These are phyloP conservation scores for Julus scanicus DNA, from an alignment of 2,888 invertebrate genomes.

Conservation along the genomic window DNA sequence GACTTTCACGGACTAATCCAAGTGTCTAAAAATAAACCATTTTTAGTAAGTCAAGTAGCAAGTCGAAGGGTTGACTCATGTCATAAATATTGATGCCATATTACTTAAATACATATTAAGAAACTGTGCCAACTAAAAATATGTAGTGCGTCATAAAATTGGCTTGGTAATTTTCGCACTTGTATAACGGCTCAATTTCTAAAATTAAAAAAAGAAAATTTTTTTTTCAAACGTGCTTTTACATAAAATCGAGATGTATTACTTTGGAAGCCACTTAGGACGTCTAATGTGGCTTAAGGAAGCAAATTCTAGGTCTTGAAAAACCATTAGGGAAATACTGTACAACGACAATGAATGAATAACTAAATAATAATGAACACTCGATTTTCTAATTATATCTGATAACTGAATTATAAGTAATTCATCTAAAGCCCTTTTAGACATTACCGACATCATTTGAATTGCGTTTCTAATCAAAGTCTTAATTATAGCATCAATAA, in stretches of 20 bases:
- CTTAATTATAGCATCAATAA: not conserved
- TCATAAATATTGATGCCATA: constrained; percentile 12
- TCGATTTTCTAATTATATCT: not conserved
- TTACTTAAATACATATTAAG: not conserved
- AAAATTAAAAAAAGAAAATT: not conserved
- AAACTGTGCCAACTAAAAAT: not conserved
- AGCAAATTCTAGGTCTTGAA: not conserved
- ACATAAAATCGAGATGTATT: not conserved
- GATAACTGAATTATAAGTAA: not conserved
- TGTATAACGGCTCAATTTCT: not conserved
- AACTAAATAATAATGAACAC: not conserved
- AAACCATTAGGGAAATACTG: not conserved
- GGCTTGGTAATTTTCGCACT: not conserved
- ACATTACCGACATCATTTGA: not conserved
- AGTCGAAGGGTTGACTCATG: not conserved
- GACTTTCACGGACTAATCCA: not conserved
- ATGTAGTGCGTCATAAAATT: not conserved
- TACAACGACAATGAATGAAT: not conserved
- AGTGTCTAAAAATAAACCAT: not conserved
- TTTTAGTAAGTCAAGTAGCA: not conserved
- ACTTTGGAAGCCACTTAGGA: not conserved
- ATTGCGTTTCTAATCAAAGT: not conserved
- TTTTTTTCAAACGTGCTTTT: not conserved
- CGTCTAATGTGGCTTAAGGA: not conserved
- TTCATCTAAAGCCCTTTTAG: not conserved